phyloP scores from a whole-genome alignment of 2,888 invertebrate species.

The Oeneis ivallda region DNA sequence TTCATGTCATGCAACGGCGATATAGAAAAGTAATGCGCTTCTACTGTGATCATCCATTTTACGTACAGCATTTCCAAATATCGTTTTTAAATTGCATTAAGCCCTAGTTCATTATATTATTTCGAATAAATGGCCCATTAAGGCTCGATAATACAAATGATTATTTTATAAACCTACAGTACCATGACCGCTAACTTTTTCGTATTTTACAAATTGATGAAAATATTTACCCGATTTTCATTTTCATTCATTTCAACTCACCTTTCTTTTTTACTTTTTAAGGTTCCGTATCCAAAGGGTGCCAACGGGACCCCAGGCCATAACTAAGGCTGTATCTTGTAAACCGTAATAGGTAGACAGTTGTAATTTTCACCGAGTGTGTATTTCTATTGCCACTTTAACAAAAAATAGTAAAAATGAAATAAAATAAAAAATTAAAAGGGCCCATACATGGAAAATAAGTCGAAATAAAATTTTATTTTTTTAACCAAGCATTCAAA shows the following conservation, averaged over 20 bases:
- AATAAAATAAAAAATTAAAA: no score
- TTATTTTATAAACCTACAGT: not conserved
- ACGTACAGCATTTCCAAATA: constrained; percentile 30
- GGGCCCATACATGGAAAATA: no score
- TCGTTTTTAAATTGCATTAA: constrained; percentile 29
- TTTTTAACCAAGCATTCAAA: no score
- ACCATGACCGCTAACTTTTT: not conserved
- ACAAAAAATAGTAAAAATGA: no score
- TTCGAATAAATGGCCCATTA: constrained; percentile 7
- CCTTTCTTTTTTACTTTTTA: no score
- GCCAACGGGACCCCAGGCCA: no score
- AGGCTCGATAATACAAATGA: constrained; percentile 9
- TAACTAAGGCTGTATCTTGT: no score
- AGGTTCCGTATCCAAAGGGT: no score
- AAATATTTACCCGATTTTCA: not conserved
- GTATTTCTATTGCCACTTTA: no score
- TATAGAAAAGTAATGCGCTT: constrained; percentile 33
- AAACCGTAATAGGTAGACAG: no score
- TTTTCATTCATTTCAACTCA: not conserved
- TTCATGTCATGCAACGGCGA: constrained; percentile 40
- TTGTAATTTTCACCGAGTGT: no score
- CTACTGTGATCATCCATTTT: constrained; percentile 28
- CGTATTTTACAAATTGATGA: not conserved
- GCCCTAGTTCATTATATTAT: constrained; percentile 23
- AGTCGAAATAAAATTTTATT: no score